A percentile compares a stretch with the other conserved stretches of the same genome.
These are phyloP conservation scores for Sebastes paucispinis DNA, from an alignment of 2,797 vertebrate species.

Conservation along the genomic window DNA sequence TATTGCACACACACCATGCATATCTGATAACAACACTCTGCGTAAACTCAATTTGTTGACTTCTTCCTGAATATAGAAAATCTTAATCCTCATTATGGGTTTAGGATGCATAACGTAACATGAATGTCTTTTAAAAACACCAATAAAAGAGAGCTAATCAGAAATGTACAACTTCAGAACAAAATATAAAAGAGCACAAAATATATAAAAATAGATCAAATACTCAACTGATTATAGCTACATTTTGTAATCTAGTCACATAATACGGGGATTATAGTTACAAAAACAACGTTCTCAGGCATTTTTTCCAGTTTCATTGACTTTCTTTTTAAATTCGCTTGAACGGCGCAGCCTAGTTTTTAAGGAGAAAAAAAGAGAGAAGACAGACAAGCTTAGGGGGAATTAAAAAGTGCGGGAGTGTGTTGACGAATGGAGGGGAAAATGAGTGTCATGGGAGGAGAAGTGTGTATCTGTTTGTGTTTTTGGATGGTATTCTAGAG, in stretches of 20 bases:
- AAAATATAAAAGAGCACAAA: not conserved
- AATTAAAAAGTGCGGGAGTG: conserved; percentile 46
- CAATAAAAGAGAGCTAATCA: not conserved
- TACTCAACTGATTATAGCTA: not conserved
- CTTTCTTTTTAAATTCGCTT: conserved; percentile 14
- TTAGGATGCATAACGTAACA: not conserved
- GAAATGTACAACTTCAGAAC: not conserved
- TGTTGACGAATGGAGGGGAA: conserved; percentile 47
- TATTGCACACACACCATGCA: not conserved
- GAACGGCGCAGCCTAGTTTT: conserved; percentile 24
- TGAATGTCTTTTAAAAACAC: not conserved
- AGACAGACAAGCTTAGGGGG: conserved; percentile 39
- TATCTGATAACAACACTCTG: not conserved
- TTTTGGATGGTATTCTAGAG: conserved; percentile 27
- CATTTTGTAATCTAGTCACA: not conserved
- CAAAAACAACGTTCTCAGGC: not conserved
- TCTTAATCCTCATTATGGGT: not conserved
- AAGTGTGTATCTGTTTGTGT: conserved; percentile 45
- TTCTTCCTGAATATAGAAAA: not conserved
- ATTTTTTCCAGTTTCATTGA: conserved; percentile 5
- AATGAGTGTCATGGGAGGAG: conserved; percentile 42
- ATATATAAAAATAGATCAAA: not conserved
- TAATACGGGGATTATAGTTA: not conserved
- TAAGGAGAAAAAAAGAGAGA: not conserved
- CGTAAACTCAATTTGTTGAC: not conserved